Conservation (phyloP, 2,797 vertebrate species). For the Zalophus californianus region DNA sequence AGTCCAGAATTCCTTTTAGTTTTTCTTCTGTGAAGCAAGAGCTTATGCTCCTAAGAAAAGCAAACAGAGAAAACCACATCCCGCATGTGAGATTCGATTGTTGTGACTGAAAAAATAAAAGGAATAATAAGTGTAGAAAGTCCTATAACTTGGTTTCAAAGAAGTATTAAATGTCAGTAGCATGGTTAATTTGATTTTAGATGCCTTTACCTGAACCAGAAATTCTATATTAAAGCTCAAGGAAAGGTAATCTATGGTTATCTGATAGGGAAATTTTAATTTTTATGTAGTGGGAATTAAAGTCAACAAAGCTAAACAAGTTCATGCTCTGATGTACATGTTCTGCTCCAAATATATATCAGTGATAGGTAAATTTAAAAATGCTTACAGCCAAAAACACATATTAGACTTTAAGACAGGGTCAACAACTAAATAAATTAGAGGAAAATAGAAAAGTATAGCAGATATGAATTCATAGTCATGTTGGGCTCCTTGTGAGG, state of each 20-base stretch:
- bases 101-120: background rate
- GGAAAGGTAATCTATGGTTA: background rate
- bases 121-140: background rate
- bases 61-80: background rate
- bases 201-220: slow-evolving; percentile 12
- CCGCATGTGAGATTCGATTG: background rate
- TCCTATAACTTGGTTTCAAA: background rate
- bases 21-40: background rate
- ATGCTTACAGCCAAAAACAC: background rate
- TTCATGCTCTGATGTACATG: background rate
- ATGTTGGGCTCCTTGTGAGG: background rate
- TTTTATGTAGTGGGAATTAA: background rate
- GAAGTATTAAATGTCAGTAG: background rate
- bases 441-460: background rate
- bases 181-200: slow-evolving; percentile 29
- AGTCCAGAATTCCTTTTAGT: background rate
- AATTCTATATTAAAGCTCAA: background rate
- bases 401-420: background rate
- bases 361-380: background rate
- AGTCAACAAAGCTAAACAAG: background rate
- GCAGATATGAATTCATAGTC: background rate
- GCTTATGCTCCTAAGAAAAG: background rate
- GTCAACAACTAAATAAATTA: background rate
- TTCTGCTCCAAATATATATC: background rate
- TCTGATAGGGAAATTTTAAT: background rate